Base-by-base conservation (phyloP, 2,113 vertebrate genomes). In the Rhinolophus sinicus region DNA sequence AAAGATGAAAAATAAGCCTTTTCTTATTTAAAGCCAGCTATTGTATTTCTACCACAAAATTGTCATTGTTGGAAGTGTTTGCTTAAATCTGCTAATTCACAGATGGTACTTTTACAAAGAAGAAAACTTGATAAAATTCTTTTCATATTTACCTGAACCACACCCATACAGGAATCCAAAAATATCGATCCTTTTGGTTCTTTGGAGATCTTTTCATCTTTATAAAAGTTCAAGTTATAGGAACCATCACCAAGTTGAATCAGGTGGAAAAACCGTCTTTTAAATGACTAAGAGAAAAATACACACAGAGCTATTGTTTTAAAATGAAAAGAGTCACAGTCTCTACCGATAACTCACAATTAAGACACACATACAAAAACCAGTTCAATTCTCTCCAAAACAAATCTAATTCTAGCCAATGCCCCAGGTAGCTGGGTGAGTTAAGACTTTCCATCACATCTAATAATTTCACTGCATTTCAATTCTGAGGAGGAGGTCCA, bases 171-270 rank as follows among this genome's bases (percentile, higher is more conserved):
- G 28, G 99, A 99, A 98, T 99, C 99, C 97, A 99, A 97, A 98
- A 99, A 99, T 98, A 99, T 99, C 13, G 99, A 99, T 97, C 99
- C 99, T 98, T 99, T 99, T 13, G 99, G 99, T 97, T 99, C 99
- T 97, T 99, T 99, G 94, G 99, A 99, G 98, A 99, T 99, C 98
- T 99, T 99, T 97, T 99, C 99, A 97, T 99, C 99, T 98, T 99
- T 99, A 98, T 99, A 99, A 98, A 99, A 99, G 98, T 99, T 99
- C 80, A 99, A 99, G 97, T 99, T 99, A 98, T 99, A 99, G 26
- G 99, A 99, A 87, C 99, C 99, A 88, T 99, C 99, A 3, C 99
- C 99, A 47, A 99, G 99, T 96, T 99, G 99, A 19, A 99, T 99
- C 50, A 99, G 98, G 97, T 99, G 99, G 98, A 99, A 99, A 98